A percentile compares a stretch with the other conserved stretches of the same genome.
Evolutionary conservation across 2,797 vertebrate genomes (phyloP).

Genomic region (Tapera naevia): DNA sequence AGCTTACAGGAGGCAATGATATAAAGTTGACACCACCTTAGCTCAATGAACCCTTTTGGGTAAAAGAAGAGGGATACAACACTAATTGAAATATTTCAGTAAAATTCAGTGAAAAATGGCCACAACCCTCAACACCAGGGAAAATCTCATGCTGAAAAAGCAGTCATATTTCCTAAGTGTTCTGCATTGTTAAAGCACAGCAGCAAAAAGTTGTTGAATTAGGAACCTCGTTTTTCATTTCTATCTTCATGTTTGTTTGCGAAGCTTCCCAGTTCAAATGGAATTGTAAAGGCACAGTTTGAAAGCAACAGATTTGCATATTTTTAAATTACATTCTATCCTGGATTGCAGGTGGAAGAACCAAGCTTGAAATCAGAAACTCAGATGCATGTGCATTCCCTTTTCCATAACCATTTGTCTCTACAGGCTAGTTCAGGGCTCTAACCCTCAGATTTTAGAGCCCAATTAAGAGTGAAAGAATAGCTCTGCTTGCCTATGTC

Average conservation of each 20-base stretch:
- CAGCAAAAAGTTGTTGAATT: background rate
- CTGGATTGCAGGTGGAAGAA: background rate
- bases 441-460: background rate
- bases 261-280: background rate
- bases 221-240: background rate
- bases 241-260: background rate
- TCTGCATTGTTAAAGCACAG: background rate
- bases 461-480: background rate
- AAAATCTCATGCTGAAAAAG: background rate
- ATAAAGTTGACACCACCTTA: background rate
- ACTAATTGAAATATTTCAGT: background rate
- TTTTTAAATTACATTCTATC: background rate
- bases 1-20: background rate
- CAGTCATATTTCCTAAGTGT: background rate
- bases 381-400: background rate
- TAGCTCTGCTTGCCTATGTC: fast-evolving
- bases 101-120: background rate
- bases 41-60: background rate
- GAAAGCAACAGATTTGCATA: background rate
- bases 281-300: background rate
- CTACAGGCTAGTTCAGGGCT: background rate
- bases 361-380: background rate
- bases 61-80: background rate
- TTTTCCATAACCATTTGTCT: background rate
- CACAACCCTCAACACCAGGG: background rate